Evolutionary conservation across 1,140 invertebrate species (phyloP), one percentile per base, ranked within the genome.

Genomic region (Philotrypesis tridentata): DNA sequence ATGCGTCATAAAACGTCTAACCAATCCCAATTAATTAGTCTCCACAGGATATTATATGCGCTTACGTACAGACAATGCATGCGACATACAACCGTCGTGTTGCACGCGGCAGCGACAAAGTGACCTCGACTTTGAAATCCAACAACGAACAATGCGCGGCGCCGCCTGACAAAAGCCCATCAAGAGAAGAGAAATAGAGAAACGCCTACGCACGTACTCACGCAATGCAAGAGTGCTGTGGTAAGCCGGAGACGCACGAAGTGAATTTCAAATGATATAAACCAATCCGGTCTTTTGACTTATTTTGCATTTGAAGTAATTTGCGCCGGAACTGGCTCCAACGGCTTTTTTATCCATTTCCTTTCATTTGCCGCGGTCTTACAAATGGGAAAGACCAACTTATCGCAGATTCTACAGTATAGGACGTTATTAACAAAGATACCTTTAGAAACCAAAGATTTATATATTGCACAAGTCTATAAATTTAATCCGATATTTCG

Each of bases 41-140:
- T 37, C 3, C 8, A 37, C 8, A 37, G n/a, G n/a, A n/a, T n/a
- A n/a, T n/a, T n/a, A n/a, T n/a, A n/a, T n/a, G n/a, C n/a, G n/a
- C n/a, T n/a, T n/a, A n/a, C 21, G 21, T 6, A n/a, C 48, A n/a
- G n/a, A 55, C 48, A 55, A 55, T 55, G 21, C 55, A 75, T 3
- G 74, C 43, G 37, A 14, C 23, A 17, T 7, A 43, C 21, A 33
- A 8, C 14, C 65, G 29, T 37, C 65, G 29, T 37, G 33, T 37
- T 5, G 33, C 33, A 5, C 3, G 33, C 33, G 33, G 33, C 33
- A 9, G 9, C 33, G 33, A 37, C 3, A 5, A 37, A 9, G 33
- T 68, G 80, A 82, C 80, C 80, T 82, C 80, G 80, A 82, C 80
- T 82, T 82, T 82, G 80, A 82, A 82, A 82, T 40, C 65, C 71